These are phyloP conservation scores for Philopedon plagiatum DNA, from an alignment of 2,888 invertebrate genomes.

Conservation along the genomic window DNA sequence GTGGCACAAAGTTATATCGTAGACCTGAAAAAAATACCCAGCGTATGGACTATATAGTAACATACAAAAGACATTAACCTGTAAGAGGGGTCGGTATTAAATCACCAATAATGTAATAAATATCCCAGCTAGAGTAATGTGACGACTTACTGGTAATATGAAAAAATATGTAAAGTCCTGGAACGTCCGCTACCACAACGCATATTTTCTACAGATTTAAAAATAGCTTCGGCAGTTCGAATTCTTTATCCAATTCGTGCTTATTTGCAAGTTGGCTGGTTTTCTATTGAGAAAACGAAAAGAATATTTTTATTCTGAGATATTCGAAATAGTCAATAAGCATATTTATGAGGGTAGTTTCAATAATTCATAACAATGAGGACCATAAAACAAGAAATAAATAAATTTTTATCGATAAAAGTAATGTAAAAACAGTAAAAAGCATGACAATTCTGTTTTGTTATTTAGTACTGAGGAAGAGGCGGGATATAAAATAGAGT, in stretches of 20 bases:
- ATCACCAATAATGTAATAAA: too few species aligned
- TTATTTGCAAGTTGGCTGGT: slow-evolving; percentile 43
- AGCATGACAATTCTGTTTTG: background rate
- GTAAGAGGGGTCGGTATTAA: too few species aligned
- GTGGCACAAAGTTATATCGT: too few species aligned
- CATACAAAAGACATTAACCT: too few species aligned
- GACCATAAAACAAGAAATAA: background rate
- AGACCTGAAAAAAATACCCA: too few species aligned
- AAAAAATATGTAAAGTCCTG: background rate
- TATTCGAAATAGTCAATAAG: slow-evolving; percentile 18
- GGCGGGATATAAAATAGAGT: background rate
- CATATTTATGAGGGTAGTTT: slow-evolving; percentile 2
- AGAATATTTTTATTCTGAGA: slow-evolving; percentile 29
- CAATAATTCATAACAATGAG: background rate
- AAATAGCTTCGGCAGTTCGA: background rate
- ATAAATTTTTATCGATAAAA: background rate
- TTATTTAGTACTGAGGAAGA: background rate
- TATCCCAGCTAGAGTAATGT: too few species aligned
- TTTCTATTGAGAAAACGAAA: slow-evolving; percentile 29
- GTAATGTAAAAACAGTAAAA: background rate
- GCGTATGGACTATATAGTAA: too few species aligned
- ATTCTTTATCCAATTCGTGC: slow-evolving; percentile 35
- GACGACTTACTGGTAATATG: background rate
- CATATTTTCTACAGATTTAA: background rate
- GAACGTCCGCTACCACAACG: too few species aligned